These are phyloP conservation scores for Peromyscus nudipes DNA, from an alignment of 2,797 vertebrate species.

Conservation along the genomic window DNA sequence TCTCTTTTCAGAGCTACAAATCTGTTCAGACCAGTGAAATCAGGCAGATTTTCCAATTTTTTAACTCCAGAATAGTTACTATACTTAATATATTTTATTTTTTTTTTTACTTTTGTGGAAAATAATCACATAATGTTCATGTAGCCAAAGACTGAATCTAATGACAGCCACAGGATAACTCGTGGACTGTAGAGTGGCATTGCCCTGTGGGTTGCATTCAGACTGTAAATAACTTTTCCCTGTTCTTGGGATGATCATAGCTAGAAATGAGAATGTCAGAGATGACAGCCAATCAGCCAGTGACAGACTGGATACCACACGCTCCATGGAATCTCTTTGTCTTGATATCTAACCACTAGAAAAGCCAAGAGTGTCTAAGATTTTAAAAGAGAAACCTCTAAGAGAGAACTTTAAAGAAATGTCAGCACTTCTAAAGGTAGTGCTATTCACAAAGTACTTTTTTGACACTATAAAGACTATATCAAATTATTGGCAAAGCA, in stretches of 20 bases:
- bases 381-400: conserved; percentile 61
- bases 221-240: conserved; percentile 51
- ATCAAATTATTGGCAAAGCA: background rate
- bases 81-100: conserved; percentile 5
- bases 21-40: no score
- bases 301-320: conserved; percentile 59
- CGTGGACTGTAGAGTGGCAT: conserved; percentile 1
- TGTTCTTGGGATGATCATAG: conserved; percentile 43
- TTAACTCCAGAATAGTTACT: conserved; percentile 19
- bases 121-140: no score
- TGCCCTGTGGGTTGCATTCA: background rate
- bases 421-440: conserved; percentile 40
- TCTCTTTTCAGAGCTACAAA: background rate
- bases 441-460: conserved; percentile 53
- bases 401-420: conserved; percentile 62
- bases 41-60: no score
- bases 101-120: no score
- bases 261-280: conserved; percentile 67
- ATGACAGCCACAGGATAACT: conserved; percentile 36
- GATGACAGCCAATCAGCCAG: conserved; percentile 64
- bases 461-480: background rate
- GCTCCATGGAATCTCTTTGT: conserved; percentile 50
- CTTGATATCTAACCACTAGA: conserved; percentile 72
- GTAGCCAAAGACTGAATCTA: conserved; percentile 9
- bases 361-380: conserved; percentile 54